phyloP scores from a whole-genome alignment of 1,140 invertebrate genomes.

The Liolophura sinensis region DNA sequence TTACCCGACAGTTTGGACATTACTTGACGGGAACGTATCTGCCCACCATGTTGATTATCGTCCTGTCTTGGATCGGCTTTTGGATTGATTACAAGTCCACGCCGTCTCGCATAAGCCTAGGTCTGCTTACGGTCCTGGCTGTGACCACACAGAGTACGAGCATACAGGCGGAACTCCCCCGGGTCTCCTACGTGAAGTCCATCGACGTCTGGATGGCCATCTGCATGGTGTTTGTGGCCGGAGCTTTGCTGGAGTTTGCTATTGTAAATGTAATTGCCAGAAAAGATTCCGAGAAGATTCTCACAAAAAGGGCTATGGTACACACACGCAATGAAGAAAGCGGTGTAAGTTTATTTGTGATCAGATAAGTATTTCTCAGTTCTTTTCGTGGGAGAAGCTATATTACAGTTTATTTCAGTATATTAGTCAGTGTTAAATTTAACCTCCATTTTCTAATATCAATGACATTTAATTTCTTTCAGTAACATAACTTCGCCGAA shows the following conservation, averaged over 20 bases:
- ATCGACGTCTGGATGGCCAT: constrained; percentile 84
- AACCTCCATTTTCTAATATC: too few species aligned
- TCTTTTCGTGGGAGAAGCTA: too few species aligned
- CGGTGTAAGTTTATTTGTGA: too few species aligned
- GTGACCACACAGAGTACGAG: neutral
- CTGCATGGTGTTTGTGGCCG: constrained; percentile 83
- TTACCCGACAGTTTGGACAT: neutral
- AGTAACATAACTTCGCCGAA: too few species aligned
- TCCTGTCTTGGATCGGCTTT: neutral
- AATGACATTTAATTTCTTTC: too few species aligned
- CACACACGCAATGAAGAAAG: too few species aligned
- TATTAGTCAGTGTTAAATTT: too few species aligned
- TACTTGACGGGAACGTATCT: neutral
- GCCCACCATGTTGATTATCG: neutral
- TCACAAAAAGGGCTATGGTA: neutral
- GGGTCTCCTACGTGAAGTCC: constrained; percentile 71
- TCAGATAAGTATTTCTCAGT: too few species aligned
- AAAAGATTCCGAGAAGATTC: neutral
- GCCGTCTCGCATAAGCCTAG: neutral
- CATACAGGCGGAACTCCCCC: constrained; percentile 3
- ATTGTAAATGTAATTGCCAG: constrained; percentile 63
- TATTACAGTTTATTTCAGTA: too few species aligned
- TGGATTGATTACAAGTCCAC: neutral
- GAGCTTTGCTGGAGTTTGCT: constrained; percentile 79
- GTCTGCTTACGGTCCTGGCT: neutral